Conservation (phyloP, 1,140 invertebrate genomes). For the Micrasema minimum region DNA sequence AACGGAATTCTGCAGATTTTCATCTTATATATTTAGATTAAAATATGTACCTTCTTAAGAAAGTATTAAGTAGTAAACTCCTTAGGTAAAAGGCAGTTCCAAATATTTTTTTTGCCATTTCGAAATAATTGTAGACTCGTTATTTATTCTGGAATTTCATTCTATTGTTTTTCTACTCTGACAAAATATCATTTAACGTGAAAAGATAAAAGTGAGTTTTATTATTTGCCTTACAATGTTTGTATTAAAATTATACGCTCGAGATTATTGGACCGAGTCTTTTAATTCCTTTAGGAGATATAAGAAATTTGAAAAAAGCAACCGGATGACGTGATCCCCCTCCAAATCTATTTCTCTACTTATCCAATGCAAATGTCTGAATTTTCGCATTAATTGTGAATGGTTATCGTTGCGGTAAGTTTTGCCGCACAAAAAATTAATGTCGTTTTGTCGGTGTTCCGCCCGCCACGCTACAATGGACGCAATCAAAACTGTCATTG, state of each 20-base stretch:
- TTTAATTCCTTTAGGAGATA: conserved; percentile 14
- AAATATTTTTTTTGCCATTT: too few relatives aligned
- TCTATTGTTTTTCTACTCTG: too few relatives aligned
- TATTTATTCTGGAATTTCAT: too few relatives aligned
- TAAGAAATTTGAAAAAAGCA: conserved; percentile 5
- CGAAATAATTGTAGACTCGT: too few relatives aligned
- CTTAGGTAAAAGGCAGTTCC: too few relatives aligned
- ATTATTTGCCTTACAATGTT: too few relatives aligned
- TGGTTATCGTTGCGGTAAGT: conserved; percentile 43
- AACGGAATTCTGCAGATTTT: too few relatives aligned
- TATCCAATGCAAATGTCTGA: conserved; percentile 37
- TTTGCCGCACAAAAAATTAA: conserved; percentile 32
- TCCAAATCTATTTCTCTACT: neutral
- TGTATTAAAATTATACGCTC: conserved; percentile 8
- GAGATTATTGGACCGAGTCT: conserved; percentile 14
- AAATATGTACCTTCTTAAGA: too few relatives aligned
- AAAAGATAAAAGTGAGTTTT: too few relatives aligned
- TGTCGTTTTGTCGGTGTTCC: conserved; percentile 20
- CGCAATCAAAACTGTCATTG: conserved; percentile 36
- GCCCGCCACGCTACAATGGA: conserved; percentile 22
- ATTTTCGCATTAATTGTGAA: conserved; percentile 39
- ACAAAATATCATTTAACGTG: too few relatives aligned
- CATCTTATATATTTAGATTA: too few relatives aligned
- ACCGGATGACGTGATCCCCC: conserved; percentile 28
- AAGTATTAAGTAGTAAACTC: too few relatives aligned